These are phyloP conservation scores for Pheucticus melanocephalus DNA, from an alignment of 2,113 vertebrate species.

Conservation along the genomic window DNA sequence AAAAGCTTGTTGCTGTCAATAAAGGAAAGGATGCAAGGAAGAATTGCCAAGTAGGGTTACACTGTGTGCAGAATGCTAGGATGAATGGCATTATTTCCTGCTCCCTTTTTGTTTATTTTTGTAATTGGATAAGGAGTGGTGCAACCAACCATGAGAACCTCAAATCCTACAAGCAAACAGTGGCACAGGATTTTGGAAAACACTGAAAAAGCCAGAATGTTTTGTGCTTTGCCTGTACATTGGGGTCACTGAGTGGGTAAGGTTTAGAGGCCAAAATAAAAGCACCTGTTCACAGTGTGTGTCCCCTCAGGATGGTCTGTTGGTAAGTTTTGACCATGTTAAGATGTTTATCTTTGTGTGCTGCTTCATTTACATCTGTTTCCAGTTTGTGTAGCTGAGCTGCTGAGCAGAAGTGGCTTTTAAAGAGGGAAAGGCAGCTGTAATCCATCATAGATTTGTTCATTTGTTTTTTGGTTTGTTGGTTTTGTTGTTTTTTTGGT, in stretches of 20 bases:
- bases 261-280: neutral
- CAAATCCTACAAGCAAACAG: neutral
- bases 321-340: neutral
- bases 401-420: neutral
- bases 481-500: neutral
- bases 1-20: neutral
- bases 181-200: neutral
- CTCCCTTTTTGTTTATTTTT: conserved; percentile 18
- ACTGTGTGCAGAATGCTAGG: neutral
- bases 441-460: neutral
- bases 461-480: neutral
- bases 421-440: neutral
- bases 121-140: neutral
- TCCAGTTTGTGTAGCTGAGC: neutral
- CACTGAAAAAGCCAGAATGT: neutral
- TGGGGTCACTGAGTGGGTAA: neutral
- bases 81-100: neutral
- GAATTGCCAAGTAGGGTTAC: neutral
- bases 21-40: neutral
- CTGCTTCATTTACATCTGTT: neutral
- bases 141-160: neutral
- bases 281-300: neutral
- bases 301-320: neutral
- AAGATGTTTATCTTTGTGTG: neutral
- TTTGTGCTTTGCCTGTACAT: neutral